Percentiles rank a stretch among this genome's conserved stretches.
Conservation (phyloP, 1,140 invertebrate genomes). For the Ceratosolen fusciceps region DNA sequence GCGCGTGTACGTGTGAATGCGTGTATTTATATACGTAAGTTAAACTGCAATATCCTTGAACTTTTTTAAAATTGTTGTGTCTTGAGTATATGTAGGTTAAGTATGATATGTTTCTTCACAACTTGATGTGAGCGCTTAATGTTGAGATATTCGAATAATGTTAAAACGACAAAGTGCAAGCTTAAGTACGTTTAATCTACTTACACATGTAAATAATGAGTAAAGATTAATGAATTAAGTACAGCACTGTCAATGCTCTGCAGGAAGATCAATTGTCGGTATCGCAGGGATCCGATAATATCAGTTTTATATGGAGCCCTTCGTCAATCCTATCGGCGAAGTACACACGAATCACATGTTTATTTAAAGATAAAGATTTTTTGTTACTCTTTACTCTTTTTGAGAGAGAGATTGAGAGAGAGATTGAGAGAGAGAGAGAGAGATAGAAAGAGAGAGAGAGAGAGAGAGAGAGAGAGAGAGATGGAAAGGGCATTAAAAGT, state of each 20-base stretch:
- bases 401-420: too few relatives aligned
- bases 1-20: conserved; percentile 51
- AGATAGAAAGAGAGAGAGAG: too few relatives aligned
- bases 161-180: conserved; percentile 45
- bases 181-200: conserved; percentile 53
- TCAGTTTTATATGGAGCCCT: conserved; percentile 1
- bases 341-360: too few relatives aligned
- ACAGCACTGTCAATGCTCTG: conserved; percentile 52
- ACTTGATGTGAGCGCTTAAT: conserved; percentile 72
- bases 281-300: too few relatives aligned
- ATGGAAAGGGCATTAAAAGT: too few relatives aligned
- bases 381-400: too few relatives aligned
- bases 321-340: too few relatives aligned
- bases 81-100: conserved; percentile 70
- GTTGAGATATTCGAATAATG: conserved; percentile 57
- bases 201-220: conserved; percentile 54
- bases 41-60: conserved; percentile 66
- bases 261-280: conserved; percentile 52
- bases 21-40: conserved; percentile 59
- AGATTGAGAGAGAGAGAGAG: too few relatives aligned
- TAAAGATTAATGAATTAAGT: conserved; percentile 60
- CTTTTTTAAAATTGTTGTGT: too few relatives aligned
- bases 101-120: conserved; percentile 73
- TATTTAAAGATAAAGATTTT: too few relatives aligned
- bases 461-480: too few relatives aligned